A percentile compares a stretch with the other conserved stretches of the same genome.
These are phyloP conservation scores for Gopherus evgoodei DNA, from an alignment of 2,113 vertebrate genomes.

Conservation along the genomic window DNA sequence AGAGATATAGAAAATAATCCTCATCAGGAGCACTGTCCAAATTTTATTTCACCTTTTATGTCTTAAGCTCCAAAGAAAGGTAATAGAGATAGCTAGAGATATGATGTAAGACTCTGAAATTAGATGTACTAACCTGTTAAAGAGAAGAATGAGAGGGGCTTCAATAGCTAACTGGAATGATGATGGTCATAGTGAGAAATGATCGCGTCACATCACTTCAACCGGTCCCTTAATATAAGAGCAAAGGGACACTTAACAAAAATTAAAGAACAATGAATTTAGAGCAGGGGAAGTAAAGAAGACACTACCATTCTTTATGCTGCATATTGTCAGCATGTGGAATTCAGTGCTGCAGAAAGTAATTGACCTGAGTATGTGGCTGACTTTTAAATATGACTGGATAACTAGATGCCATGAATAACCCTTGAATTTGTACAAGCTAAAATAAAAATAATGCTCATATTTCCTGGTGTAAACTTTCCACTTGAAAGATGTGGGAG, in stretches of 20 bases:
- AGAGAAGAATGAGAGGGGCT: not conserved
- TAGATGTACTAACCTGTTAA: not conserved
- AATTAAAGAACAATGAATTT: not conserved
- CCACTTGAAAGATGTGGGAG: not conserved
- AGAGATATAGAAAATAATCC: not conserved
- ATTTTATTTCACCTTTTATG: not conserved
- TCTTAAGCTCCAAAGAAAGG: not conserved
- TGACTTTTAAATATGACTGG: not conserved
- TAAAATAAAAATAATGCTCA: not conserved
- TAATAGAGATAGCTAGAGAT: not conserved
- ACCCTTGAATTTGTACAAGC: not conserved
- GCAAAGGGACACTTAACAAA: not conserved
- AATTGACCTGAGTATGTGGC: not conserved
- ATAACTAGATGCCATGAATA: not conserved
- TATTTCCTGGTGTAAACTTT: slow-evolving; percentile 1
- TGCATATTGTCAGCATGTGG: not conserved
- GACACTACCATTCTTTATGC: not conserved
- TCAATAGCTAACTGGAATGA: not conserved
- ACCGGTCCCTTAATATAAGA: not conserved
- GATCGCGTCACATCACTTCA: not conserved
- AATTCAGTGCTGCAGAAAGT: not conserved
- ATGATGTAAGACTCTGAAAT: not conserved
- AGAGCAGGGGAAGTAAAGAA: not conserved
- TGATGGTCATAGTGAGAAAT: not conserved
- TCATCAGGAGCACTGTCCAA: not conserved